Conservation (phyloP, 2,113 vertebrate genomes). For the Perca fluviatilis region DNA sequence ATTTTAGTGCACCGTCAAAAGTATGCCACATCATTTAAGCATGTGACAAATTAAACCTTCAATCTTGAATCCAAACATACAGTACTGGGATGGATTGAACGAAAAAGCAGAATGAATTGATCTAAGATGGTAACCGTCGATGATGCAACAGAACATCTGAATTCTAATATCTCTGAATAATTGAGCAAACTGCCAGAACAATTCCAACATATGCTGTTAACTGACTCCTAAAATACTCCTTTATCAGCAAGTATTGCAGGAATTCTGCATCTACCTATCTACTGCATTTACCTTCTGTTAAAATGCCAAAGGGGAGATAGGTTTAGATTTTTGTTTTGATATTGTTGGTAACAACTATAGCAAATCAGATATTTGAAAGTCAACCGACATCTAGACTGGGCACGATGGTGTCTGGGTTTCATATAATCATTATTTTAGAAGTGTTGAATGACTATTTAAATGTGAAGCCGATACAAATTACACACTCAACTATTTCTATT, state of each 20-base stretch:
- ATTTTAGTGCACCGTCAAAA: too few species aligned
- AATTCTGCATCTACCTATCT: background rate
- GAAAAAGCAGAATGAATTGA: background rate
- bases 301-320: background rate
- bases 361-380: too few species aligned
- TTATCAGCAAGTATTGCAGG: background rate
- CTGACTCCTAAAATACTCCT: background rate
- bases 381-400: background rate
- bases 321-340: background rate
- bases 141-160: background rate
- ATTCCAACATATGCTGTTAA: background rate
- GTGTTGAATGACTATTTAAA: too few species aligned
- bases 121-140: background rate
- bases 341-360: background rate
- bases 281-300: background rate
- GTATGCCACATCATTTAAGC: too few species aligned
- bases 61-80: background rate
- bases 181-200: background rate
- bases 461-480: too few species aligned
- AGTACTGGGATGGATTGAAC: background rate
- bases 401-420: too few species aligned
- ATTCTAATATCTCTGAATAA: too few species aligned
- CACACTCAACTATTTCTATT: too few species aligned
- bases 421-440: too few species aligned
- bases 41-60: too few species aligned